Evolutionary conservation across 92 coral and sea anemone genomes (phyloP), one percentile per base, ranked within the genome.

Genomic region (Actinostola sp.): DNA sequence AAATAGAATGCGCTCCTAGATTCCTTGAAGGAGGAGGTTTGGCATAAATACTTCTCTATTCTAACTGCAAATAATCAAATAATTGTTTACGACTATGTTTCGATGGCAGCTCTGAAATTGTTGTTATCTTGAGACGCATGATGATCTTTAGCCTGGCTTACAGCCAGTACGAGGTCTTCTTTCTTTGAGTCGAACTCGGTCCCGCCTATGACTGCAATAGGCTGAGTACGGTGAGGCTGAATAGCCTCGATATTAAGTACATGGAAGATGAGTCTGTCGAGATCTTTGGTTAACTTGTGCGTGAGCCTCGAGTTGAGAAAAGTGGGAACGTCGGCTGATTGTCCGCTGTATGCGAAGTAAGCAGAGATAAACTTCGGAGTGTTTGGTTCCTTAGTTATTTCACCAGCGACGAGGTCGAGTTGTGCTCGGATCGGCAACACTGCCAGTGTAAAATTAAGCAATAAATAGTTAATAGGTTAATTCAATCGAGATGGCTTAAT

Each of bases 141-240:
- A 48, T 56, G 61, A 21, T 57, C 39, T 27, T 77, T 80, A 5
- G 89, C 89, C 39, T 79, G 73, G 42, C 60, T 56, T 11, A 89
- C 72, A 0, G 96, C 96, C 25, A 61, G 70, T 20, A 77, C 64
- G 34, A 89, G 62, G 42, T 88, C 84, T 33, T 70, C 65, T 72
- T 89, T 89, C 44, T 67, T 81, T 43, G 71, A 73, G 50, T 86
- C 88, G 54, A 72, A 89, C 8, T 75, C 89, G 36, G 82, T 68
- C 3, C 88, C 96, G 9, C 91, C 96, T 73, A 89, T 62, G 30
- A 89, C 84, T n/a, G 80, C 76, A 46, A 89, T 71, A 45, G 87
- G 84, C 27, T 73, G 89, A 25, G 83, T 69, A 24, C 91, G 85
- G 25, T 76, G 74, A 17, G 96, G 96, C 66, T 86, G 96, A 45